Evolutionary conservation across 2,888 invertebrate genomes (phyloP).

Genomic region (Thysanoteuthis rhombus): DNA sequence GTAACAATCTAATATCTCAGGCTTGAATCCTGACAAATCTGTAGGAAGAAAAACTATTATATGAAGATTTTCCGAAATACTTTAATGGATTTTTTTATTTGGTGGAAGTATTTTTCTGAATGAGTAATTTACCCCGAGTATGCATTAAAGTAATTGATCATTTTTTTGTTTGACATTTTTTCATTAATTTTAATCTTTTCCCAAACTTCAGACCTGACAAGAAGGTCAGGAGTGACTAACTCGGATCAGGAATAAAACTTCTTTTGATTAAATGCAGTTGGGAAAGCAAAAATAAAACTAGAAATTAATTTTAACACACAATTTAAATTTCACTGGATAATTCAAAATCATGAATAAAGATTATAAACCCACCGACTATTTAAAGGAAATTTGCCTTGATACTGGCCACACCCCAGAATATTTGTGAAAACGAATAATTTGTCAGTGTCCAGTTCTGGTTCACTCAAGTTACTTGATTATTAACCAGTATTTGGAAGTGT

Average conservation of each 20-base stretch:
- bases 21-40: too few relatives aligned
- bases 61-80: too few relatives aligned
- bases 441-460: not conserved
- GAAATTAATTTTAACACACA: not conserved
- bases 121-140: too few relatives aligned
- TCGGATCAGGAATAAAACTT: not conserved
- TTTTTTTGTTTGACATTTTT: too few relatives aligned
- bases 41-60: too few relatives aligned
- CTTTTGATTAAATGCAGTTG: not conserved
- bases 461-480: not conserved
- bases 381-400: not conserved
- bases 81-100: too few relatives aligned
- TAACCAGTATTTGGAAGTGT: not conserved
- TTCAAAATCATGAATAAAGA: not conserved
- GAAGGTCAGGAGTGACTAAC: too few relatives aligned
- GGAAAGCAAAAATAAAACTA: not conserved
- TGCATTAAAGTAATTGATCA: too few relatives aligned
- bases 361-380: not conserved
- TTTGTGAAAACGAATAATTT: not conserved
- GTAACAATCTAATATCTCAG: too few relatives aligned
- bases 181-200: too few relatives aligned
- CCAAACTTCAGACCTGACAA: too few relatives aligned
- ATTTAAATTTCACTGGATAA: not conserved
- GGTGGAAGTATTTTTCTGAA: too few relatives aligned
- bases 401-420: not conserved